Base-by-base conservation (phyloP, 2,797 vertebrate genomes). In the Enteromius radiatus region DNA sequence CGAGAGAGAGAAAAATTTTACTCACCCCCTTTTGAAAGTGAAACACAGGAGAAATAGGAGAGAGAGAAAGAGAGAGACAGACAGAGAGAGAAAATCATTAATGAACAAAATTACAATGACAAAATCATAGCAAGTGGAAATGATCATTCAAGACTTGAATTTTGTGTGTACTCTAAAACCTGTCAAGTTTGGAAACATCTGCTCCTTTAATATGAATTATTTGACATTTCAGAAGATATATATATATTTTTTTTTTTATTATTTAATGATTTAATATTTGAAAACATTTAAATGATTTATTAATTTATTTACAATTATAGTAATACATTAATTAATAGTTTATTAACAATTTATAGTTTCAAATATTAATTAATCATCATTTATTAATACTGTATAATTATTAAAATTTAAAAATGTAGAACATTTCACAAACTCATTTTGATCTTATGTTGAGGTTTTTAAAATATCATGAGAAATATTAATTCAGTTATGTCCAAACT, bases 11-110 rank as follows among this genome's bases (percentile, higher is more conserved):
- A 71, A 41, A 56, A 28, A 59, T 26, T 49, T 6, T 49, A 89
- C 88, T 89, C 45, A 89, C 88, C 88, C 88, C 88, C 88, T 89
- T 82, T 61, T 52, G 23, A 41, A 36, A 59, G 63, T 10, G 47
- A 56, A 21, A 67, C n/a, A 26, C 71, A 52, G 23, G n/a, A 67
- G 41, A 80, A 21, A 41, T 21, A 21, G n/a, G 17, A 21, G 45
- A 64, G 31, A 49, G 15, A 45, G 43, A 69, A 28, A 64, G 31
- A 49, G 15, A 45, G 43, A 69, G 28, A 33, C 6, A 64, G 61
- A 33, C 9, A 52, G 19, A 73, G 11, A 33, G 1, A 73, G 3
- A 33, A n/a, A 19, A 10, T 10, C 5, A 54, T 45, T 38, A 23
- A n/a, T 76, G 9, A 54, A 21, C 1, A 31, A 28, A 31, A 36